Percentiles rank a stretch among this genome's conserved stretches.
Conservation (phyloP, 2,113 vertebrate species). For the Macaca fascicularis region DNA sequence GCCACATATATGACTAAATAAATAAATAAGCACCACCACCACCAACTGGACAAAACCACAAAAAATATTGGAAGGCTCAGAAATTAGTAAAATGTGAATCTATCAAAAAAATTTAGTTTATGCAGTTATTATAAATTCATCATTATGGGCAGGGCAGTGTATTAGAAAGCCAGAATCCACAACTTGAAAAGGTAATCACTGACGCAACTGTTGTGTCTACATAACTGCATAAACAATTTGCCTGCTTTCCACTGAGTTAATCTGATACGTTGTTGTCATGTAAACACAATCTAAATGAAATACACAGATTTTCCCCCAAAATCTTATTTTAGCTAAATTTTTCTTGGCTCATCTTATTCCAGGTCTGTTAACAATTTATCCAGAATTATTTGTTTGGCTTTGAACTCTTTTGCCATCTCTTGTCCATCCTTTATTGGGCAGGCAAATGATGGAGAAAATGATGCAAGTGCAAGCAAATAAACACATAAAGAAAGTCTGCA, state of each 20-base stretch:
- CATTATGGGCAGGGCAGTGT: neutral
- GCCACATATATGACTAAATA: neutral
- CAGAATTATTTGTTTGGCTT: slow-evolving; percentile 53
- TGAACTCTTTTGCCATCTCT: slow-evolving; percentile 60
- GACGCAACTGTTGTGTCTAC: slow-evolving; percentile 39
- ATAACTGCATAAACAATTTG: slow-evolving; percentile 48
- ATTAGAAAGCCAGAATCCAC: slow-evolving; percentile 25
- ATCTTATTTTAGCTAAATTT: slow-evolving; percentile 49
- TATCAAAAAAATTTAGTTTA: slow-evolving; percentile 30
- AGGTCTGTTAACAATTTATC: slow-evolving; percentile 70
- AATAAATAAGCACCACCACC: neutral
- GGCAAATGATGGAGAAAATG: slow-evolving; percentile 60
- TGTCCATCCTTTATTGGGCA: slow-evolving; percentile 56
- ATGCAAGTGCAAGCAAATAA: slow-evolving; percentile 53
- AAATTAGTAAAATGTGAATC: slow-evolving; percentile 23
- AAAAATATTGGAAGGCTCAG: neutral
- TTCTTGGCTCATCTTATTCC: slow-evolving; percentile 61
- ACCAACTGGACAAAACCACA: neutral
- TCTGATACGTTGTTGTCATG: slow-evolving; percentile 66
- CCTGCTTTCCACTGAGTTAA: slow-evolving; percentile 42
- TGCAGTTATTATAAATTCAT: slow-evolving; percentile 22
- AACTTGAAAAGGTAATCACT: slow-evolving; percentile 36
- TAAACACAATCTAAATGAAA: slow-evolving; percentile 67
- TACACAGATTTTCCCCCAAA: slow-evolving; percentile 31
- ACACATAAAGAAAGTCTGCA: slow-evolving; percentile 21